Evolutionary conservation across 2,113 vertebrate species (phyloP), one percentile per base, ranked within the genome.

Genomic region (Labrus mixtus): DNA sequence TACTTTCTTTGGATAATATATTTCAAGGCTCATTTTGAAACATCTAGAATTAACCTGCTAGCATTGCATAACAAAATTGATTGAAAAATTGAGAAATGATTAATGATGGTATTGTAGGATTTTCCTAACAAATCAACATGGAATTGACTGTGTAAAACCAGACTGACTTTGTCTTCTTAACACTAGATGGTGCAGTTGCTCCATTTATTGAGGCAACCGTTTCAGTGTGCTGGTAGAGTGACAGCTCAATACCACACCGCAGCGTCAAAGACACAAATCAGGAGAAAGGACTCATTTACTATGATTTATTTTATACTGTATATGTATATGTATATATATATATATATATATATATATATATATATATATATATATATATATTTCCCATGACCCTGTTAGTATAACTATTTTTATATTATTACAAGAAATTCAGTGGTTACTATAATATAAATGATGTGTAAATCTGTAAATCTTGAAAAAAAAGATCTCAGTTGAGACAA

Each of bases 171-270:
- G 10, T 25, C 10, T n/a, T 55, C 2, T 22, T 10, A 36, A 50
- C 91, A 86, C 83, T 90, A 91, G 91, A 87, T 91, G 90, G 89
- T 4, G 86, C 3, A 45, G 36, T 81, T 74, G 81, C 33, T 79
- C 72, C 73, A 87, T 41, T 13, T 69, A 85, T 89, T 36, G 7
- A 57, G n/a, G 36, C 43, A 0, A n/a, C 17, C 20, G 0, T 3
- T 0, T 15, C 33, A 2, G 6, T 0, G 1, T 10, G 7, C 6
- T 33, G 3, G 2, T 6, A 45, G 20, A 51, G 19, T 13, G 51
- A 46, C 7, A 19, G 16, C 23, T 2, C 3, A 16, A 48, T 13
- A 8, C 39, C 59, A 22, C 10, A 41, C 22, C 1, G 48, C n/a
- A 22, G 41, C 60, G 37, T 68, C 10, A 63, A 59, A 76, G 29